Percentiles rank a stretch among this genome's conserved stretches.
Evolutionary conservation across 1,140 invertebrate genomes (phyloP).

Genomic region (Micrasema minimum): DNA sequence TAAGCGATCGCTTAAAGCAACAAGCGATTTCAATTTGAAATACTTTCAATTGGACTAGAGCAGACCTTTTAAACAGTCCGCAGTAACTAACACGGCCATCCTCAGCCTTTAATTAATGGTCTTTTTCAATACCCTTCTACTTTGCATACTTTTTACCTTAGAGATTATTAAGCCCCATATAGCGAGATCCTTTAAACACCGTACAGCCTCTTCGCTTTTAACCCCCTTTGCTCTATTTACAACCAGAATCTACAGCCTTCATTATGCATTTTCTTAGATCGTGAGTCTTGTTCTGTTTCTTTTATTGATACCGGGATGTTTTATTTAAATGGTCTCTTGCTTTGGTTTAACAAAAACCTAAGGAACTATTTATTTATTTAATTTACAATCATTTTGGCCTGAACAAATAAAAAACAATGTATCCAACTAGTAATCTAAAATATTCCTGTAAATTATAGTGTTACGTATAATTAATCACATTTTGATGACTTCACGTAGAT

Average conservation of each 20-base stretch:
- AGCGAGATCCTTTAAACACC: not conserved
- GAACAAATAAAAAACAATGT: too few species aligned
- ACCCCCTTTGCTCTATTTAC: constrained; percentile 33
- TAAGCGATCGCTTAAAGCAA: constrained; percentile 32
- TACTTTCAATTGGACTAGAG: not conserved
- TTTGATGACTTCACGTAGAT: too few species aligned
- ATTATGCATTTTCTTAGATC: constrained; percentile 31
- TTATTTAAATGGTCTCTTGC: too few species aligned
- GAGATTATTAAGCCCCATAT: too few species aligned
- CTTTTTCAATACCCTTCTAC: not conserved
- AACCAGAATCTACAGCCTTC: constrained; percentile 20
- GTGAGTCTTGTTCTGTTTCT: not conserved
- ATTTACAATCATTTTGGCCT: too few species aligned
- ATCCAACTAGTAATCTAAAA: too few species aligned
- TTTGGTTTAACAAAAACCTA: too few species aligned
- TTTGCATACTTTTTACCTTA: constrained; percentile 7
- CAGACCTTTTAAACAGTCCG: not conserved
- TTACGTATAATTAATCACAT: too few species aligned
- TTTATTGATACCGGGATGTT: not conserved
- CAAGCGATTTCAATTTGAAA: constrained; percentile 29
- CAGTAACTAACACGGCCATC: constrained; percentile 8
- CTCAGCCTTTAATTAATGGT: constrained; percentile 18
- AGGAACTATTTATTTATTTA: too few species aligned
- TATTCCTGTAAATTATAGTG: too few species aligned
- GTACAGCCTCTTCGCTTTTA: constrained; percentile 1